Conservation (phyloP, 2,888 invertebrate genomes). For the Acanthococcus lagerstroemiae region DNA sequence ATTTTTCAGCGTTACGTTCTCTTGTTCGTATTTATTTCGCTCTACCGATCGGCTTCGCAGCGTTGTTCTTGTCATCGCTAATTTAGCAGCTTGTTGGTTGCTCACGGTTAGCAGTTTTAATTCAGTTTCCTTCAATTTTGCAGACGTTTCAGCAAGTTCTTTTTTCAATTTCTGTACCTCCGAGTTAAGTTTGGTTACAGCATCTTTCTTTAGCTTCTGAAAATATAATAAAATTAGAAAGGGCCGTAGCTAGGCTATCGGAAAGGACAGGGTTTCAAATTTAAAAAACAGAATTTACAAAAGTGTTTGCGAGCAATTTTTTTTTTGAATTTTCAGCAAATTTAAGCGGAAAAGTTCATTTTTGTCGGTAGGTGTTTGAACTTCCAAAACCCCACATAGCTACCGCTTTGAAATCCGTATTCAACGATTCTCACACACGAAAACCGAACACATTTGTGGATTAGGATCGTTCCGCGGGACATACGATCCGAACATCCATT, state of each 20-base stretch:
- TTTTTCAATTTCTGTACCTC: constrained; percentile 17
- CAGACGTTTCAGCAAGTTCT: constrained; percentile 7
- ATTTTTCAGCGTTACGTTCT: constrained; percentile 14
- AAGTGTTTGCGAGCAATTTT: neutral
- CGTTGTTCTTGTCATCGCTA: constrained; percentile 3
- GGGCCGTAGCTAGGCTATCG: too few relatives aligned
- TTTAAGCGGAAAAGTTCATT: too few relatives aligned
- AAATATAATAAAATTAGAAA: neutral
- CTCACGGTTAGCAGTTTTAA: constrained; percentile 17
- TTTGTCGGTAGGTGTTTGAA: too few relatives aligned
- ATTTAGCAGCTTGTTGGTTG: constrained; percentile 26
- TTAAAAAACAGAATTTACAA: neutral
- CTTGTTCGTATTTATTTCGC: constrained; percentile 23
- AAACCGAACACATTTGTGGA: too few relatives aligned
- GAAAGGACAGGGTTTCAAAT: too few relatives aligned
- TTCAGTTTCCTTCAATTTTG: constrained; percentile 7
- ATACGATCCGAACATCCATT: too few relatives aligned
- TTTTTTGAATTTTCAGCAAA: too few relatives aligned
- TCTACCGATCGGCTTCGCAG: constrained; percentile 13
- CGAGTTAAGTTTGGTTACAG: neutral
- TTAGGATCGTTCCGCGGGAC: too few relatives aligned
- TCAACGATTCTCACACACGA: too few relatives aligned
- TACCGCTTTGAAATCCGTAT: too few relatives aligned
- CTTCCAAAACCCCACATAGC: too few relatives aligned
- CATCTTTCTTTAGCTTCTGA: constrained; percentile 18